Conservation (phyloP, 2,113 vertebrate species). For the Thalassoma bifasciatum region DNA sequence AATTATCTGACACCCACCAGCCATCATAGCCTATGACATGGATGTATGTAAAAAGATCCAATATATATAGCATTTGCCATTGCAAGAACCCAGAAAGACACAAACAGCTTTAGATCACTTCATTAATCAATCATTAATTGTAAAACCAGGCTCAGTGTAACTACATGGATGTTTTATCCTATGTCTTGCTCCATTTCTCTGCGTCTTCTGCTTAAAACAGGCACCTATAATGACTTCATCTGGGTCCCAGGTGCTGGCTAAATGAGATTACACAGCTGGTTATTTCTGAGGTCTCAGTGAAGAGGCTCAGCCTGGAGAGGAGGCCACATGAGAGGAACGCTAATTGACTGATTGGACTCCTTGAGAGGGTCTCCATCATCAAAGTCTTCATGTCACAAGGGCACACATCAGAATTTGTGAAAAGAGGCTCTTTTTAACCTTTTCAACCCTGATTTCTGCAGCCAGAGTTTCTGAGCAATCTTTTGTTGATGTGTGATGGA, state of each 20-base stretch:
- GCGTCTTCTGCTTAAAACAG: slow-evolving; percentile 11
- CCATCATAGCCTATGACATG: too few relatives aligned
- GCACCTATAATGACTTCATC: slow-evolving; percentile 47
- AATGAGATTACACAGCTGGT: slow-evolving; percentile 71
- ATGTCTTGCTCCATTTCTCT: slow-evolving; percentile 15
- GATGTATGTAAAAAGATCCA: too few relatives aligned
- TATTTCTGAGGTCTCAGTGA: slow-evolving; percentile 48
- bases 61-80: too few relatives aligned
- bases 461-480: slow-evolving; percentile 5
- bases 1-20: too few relatives aligned
- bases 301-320: slow-evolving; percentile 49
- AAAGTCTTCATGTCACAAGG: slow-evolving; percentile 23
- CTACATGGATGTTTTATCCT: not conserved
- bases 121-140: too few relatives aligned
- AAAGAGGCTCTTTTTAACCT: slow-evolving; percentile 7
- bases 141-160: too few relatives aligned
- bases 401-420: slow-evolving; percentile 2
- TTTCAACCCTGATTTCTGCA: not conserved
- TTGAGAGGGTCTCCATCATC: slow-evolving; percentile 42
- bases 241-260: slow-evolving; percentile 51
- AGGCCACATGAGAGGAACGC: slow-evolving; percentile 45
- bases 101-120: too few relatives aligned
- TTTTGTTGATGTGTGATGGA: not conserved
- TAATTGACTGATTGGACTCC: slow-evolving; percentile 56
- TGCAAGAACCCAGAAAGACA: too few relatives aligned